Percentiles rank a stretch among this genome's conserved stretches.
Conservation (phyloP, 2,113 vertebrate species). For the Gambusia affinis region DNA sequence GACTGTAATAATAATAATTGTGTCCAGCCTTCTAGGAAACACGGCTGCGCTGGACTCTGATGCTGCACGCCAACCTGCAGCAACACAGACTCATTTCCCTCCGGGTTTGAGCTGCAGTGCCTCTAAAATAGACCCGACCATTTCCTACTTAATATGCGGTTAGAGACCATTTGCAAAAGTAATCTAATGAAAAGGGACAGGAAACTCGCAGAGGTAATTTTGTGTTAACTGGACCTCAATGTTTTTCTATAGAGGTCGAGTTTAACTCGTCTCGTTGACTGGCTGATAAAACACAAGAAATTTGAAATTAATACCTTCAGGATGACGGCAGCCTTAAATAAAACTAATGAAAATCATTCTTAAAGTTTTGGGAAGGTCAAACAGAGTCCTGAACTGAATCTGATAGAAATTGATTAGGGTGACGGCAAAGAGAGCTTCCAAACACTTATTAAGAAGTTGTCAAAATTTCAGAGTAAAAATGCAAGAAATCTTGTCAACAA, state of each 20-base stretch:
- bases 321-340: not conserved
- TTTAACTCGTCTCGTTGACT: not conserved
- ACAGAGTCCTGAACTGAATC: too few species aligned
- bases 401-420: too few species aligned
- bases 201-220: slow-evolving; percentile 45
- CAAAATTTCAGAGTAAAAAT: too few species aligned
- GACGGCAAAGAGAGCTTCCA: too few species aligned
- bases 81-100: slow-evolving; percentile 36
- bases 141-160: slow-evolving; percentile 58
- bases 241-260: not conserved
- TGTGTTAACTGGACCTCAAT: slow-evolving; percentile 11
- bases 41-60: slow-evolving; percentile 14
- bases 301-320: not conserved
- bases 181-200: slow-evolving; percentile 51
- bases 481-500: too few species aligned
- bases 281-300: not conserved
- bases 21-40: slow-evolving; percentile 26
- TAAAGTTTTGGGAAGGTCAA: too few species aligned
- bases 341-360: too few species aligned
- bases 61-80: slow-evolving; percentile 27
- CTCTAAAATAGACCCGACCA: slow-evolving; percentile 41
- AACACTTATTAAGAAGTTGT: too few species aligned
- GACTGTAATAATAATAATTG: slow-evolving; percentile 49
- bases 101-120: not conserved
- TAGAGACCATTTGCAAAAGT: slow-evolving; percentile 47